Base-by-base conservation (phyloP, 2,113 vertebrate species). In the Nannobrachium achirus region DNA sequence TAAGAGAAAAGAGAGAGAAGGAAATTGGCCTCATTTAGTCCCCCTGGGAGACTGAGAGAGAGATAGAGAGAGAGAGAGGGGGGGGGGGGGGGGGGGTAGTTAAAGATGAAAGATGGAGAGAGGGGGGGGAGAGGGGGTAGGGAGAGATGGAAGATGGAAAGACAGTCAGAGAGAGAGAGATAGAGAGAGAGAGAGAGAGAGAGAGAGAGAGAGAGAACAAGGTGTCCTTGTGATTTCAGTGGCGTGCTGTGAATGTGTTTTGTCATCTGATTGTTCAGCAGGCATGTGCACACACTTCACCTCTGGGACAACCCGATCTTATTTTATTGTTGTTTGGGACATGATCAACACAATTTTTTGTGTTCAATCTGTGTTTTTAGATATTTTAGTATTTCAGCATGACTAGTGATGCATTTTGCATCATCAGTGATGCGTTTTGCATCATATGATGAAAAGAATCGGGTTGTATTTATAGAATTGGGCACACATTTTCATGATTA, bases 1-100 rank as follows among this genome's bases (percentile, higher is more conserved):
- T 83, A 88, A 88, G 76, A 79, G 76, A 77, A 75, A 70, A 62
- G 56, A 63, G 70, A 33, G 25, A 33, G 25, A 33, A n/a, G 62
- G 77, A 77, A 83, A 79, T 16, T 87, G 81, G 81, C 87, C 89
- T 89, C 86, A 71, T 89, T 90, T 87, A 45, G 19, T 14, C 83
- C 82, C 80, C 76, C 62, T 33, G 66, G 64, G 81, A 59, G 15
- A 39, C 11, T 42, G 16, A 18, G 33, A 39, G 0, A 59, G n/a
- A 59, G 16, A 10, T 13, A 18, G 56, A 10, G 38, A 16, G 56
- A 86, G 6, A 71, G 76, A 51, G 61, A 63, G 71, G 51, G 65
- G 51, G 72, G 42, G 45, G 50, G 66, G 58, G 65, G 15, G 56
- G 48, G 18, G 11, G 19, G 10, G 56, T 8, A n/a, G n/a, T n/a